Conservation (phyloP, 2,113 vertebrate species). For the Colinus virginianus region DNA sequence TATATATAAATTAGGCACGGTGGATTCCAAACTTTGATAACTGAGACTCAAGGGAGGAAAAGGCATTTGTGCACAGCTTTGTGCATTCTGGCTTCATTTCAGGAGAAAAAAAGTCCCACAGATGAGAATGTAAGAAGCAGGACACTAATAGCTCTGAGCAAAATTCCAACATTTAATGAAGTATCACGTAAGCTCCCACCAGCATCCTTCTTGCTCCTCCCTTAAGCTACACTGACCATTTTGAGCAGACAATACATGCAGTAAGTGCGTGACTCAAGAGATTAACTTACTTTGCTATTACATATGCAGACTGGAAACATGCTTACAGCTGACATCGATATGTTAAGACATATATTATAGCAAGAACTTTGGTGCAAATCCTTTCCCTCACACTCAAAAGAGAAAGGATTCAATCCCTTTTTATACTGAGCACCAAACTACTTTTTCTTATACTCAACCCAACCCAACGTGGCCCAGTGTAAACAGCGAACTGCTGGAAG, state of each 20-base stretch:
- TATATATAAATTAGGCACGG: neutral
- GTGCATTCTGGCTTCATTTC: constrained; percentile 1
- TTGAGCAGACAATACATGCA: neutral
- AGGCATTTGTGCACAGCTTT: neutral
- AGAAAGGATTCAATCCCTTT: neutral
- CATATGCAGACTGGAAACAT: neutral
- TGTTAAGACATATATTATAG: neutral
- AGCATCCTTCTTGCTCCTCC: neutral
- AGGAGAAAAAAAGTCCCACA: constrained; percentile 2
- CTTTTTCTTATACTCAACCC: neutral
- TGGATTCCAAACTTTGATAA: neutral
- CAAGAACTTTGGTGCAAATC: neutral
- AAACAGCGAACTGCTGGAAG: neutral
- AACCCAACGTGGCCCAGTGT: rapidly evolving
- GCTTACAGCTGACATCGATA: neutral
- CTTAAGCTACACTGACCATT: neutral
- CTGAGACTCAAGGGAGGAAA: neutral
- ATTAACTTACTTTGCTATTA: neutral
- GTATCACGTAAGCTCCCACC: neutral
- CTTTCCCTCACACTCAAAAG: neutral
- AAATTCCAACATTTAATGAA: constrained; percentile 8
- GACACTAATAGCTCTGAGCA: neutral
- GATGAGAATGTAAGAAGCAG: constrained; percentile 14
- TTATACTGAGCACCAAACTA: neutral
- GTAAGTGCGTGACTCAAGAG: neutral